Conservation (phyloP, 2,888 invertebrate species). For the Caenorhabditis panamensis region DNA sequence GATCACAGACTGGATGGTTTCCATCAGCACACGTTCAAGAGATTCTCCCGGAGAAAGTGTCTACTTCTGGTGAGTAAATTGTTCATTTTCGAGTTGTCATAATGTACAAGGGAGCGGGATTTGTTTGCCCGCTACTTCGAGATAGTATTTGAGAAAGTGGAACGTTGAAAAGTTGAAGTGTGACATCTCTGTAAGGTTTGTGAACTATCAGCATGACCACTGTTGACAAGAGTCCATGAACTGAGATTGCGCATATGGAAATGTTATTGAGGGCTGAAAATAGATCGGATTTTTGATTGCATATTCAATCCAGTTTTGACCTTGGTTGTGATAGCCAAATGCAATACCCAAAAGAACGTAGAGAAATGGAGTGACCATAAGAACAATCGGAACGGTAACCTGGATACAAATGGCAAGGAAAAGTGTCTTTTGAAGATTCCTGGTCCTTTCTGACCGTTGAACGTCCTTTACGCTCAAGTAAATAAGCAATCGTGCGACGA, state of each 20-base stretch:
- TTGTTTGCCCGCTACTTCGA: neutral
- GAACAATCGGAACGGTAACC: conserved; percentile 8
- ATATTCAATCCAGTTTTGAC: no score
- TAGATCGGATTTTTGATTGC: no score
- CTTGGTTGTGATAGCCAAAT: conserved; percentile 13
- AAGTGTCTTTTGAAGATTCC: conserved; percentile 14
- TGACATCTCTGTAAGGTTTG: conserved; percentile 18
- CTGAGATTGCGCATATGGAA: neutral
- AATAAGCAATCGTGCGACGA: conserved; percentile 2
- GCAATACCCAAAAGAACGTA: neutral
- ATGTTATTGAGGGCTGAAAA: conserved; percentile 8
- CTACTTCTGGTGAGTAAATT: conserved; percentile 39
- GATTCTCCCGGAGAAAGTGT: conserved; percentile 63
- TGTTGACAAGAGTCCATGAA: conserved; percentile 5
- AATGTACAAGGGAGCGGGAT: neutral
- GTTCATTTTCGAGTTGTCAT: conserved; percentile 3
- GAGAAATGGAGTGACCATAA: conserved; percentile 4
- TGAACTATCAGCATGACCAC: conserved; percentile 27
- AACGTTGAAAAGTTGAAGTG: neutral
- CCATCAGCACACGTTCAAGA: conserved; percentile 77
- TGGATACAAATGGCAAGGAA: conserved; percentile 17
- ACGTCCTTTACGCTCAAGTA: neutral
- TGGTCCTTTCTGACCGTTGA: conserved; percentile 1
- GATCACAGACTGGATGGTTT: conserved; percentile 76
- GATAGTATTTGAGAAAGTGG: neutral